A percentile compares a stretch with the other conserved stretches of the same genome.
phyloP scores from a whole-genome alignment of 2,113 vertebrate genomes.

The Pygoscelis antarcticus region DNA sequence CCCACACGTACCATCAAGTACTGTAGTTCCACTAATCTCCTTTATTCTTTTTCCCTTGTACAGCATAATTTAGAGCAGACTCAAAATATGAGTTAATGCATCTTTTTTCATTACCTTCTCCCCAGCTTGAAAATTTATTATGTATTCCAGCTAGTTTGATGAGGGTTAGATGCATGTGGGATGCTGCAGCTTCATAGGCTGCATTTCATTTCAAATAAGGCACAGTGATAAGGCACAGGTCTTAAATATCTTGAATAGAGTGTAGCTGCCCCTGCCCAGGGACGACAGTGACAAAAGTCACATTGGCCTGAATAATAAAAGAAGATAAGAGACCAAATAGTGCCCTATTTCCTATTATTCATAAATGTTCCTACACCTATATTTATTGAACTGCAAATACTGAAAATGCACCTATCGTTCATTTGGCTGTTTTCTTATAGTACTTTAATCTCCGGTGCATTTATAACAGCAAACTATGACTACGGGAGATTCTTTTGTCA shows the following conservation, averaged over 20 bases:
- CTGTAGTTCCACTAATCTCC: background rate
- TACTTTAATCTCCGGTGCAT: background rate
- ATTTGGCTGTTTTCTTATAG: background rate
- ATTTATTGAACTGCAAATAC: background rate
- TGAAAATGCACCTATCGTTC: background rate
- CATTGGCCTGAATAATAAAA: background rate
- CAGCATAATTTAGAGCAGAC: background rate
- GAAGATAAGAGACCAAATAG: background rate
- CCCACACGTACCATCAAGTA: background rate
- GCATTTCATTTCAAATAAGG: slow-evolving; percentile 17
- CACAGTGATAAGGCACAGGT: background rate
- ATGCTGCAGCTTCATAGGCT: background rate
- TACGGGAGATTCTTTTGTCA: background rate
- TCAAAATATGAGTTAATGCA: slow-evolving; percentile 8
- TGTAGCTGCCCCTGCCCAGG: background rate
- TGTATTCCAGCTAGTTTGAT: background rate
- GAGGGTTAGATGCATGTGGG: background rate
- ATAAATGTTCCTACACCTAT: background rate
- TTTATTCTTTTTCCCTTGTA: background rate
- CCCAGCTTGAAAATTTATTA: background rate
- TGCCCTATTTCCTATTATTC: background rate
- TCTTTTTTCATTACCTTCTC: slow-evolving; percentile 10
- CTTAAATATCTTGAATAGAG: background rate
- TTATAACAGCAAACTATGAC: background rate
- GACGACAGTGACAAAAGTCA: background rate